These are phyloP conservation scores for Trypoxylon attenuatum DNA, from an alignment of 2,888 invertebrate species.

Conservation along the genomic window DNA sequence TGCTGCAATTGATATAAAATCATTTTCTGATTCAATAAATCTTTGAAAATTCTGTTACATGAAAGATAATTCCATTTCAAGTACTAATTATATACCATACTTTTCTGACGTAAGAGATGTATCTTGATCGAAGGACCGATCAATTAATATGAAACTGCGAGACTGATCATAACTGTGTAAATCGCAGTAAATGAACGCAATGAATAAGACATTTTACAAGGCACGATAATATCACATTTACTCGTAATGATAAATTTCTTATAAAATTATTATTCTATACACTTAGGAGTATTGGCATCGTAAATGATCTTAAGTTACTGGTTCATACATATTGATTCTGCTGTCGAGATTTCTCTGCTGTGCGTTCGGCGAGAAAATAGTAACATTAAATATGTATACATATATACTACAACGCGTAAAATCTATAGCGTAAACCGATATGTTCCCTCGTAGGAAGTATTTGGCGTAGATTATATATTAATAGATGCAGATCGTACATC, in stretches of 20 bases:
- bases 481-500: background rate
- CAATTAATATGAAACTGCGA: too few relatives aligned
- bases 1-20: too few relatives aligned
- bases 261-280: slow-evolving; percentile 9
- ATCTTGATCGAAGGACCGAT: too few relatives aligned
- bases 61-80: too few relatives aligned
- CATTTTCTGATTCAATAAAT: too few relatives aligned
- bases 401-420: background rate
- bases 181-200: slow-evolving; percentile 35
- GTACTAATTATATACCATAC: too few relatives aligned
- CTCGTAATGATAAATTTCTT: slow-evolving; percentile 31
- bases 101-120: too few relatives aligned
- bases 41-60: too few relatives aligned
- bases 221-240: slow-evolving; percentile 63
- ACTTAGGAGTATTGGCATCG: slow-evolving; percentile 33
- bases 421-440: background rate
- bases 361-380: too few relatives aligned
- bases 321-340: background rate
- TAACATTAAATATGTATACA: background rate
- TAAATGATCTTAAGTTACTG: slow-evolving; percentile 16
- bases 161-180: slow-evolving; percentile 19
- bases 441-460: background rate
- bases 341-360: background rate
- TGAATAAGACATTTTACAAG: slow-evolving; percentile 44
- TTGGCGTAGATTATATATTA: background rate